A percentile compares a stretch with the other conserved stretches of the same genome.
Conservation (phyloP, 2,797 vertebrate genomes). For the Mus minutoides region DNA sequence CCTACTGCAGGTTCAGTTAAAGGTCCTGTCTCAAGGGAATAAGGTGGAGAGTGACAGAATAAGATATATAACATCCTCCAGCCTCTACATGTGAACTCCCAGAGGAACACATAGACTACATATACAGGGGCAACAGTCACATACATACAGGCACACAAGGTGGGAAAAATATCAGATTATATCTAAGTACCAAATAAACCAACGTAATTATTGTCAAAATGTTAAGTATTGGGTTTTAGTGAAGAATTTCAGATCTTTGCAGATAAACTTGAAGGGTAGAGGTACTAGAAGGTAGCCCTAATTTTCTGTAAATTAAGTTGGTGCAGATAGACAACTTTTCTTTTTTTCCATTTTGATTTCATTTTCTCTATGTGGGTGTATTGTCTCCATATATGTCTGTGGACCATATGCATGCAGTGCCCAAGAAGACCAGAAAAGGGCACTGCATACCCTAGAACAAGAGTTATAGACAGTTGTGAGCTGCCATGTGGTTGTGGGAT, state of each 20-base stretch:
- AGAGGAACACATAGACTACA: neutral
- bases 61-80: neutral
- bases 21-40: neutral
- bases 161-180: neutral
- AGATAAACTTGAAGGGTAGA: conserved; percentile 8
- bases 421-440: neutral
- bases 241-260: conserved; percentile 27
- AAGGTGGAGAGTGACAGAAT: neutral
- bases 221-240: neutral
- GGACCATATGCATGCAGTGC: neutral
- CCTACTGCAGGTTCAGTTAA: neutral
- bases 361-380: neutral
- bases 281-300: neutral
- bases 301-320: neutral
- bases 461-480: neutral
- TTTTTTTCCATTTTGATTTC: neutral
- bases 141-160: neutral
- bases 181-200: neutral
- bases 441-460: neutral
- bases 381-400: neutral
- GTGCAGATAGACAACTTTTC: neutral
- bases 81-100: neutral
- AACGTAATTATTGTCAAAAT: conserved; percentile 9
- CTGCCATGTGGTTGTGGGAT: neutral
- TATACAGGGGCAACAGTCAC: neutral